A percentile compares a stretch with the other conserved stretches of the same genome.
Evolutionary conservation across 2,113 vertebrate genomes (phyloP).

Genomic region (Nothocercus nigrocapillus): DNA sequence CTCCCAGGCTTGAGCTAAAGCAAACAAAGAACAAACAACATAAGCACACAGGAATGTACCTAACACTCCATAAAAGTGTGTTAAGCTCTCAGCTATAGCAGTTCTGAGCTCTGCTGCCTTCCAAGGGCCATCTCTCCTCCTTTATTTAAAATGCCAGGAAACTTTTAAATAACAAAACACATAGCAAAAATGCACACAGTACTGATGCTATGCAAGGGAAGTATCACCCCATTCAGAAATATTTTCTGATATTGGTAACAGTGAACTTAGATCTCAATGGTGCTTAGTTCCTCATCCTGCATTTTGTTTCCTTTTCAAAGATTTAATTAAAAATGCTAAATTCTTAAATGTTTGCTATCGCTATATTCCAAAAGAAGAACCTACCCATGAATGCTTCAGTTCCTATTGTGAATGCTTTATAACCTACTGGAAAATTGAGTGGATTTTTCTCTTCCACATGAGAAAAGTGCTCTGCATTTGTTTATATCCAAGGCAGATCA

Average conservation of each 20-base stretch:
- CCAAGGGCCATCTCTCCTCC: neutral
- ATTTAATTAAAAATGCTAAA: neutral
- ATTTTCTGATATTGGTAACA: neutral
- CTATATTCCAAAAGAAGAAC: neutral
- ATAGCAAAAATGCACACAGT: neutral
- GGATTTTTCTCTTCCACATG: neutral
- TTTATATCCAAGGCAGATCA: neutral
- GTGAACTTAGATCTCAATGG: neutral
- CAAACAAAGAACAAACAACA: slow-evolving; percentile 78
- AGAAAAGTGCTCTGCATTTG: neutral
- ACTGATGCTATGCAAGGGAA: neutral
- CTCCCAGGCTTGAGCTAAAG: slow-evolving; percentile 91
- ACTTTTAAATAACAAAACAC: neutral
- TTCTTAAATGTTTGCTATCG: neutral
- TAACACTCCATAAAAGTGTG: neutral
- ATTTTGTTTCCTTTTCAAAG: neutral
- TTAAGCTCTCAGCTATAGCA: neutral
- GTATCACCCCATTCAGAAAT: neutral
- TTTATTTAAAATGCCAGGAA: neutral
- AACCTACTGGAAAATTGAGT: neutral
- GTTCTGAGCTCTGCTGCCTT: neutral
- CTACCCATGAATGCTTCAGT: neutral
- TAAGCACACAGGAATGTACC: slow-evolving; percentile 63
- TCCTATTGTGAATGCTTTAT: neutral
- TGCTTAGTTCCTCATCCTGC: neutral